Conservation (phyloP, 2,888 invertebrate genomes). For the Lampropteryx suffumata region DNA sequence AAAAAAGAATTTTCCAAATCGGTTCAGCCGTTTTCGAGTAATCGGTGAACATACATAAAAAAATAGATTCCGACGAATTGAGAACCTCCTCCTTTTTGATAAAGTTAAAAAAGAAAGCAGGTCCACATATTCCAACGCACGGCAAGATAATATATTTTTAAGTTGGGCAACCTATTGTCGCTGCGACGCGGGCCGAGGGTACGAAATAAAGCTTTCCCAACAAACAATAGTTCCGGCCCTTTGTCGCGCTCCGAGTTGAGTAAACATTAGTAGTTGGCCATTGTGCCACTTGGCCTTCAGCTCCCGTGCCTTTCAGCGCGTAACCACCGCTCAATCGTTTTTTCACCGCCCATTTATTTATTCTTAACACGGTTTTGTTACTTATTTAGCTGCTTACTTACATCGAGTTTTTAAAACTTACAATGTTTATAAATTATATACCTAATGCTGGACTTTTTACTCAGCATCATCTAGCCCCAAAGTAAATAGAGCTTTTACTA, state of each 20-base stretch:
- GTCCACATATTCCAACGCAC: slow-evolving; percentile 54
- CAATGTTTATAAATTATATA: too few species aligned
- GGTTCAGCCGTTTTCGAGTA: too few species aligned
- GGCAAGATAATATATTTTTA: slow-evolving; percentile 78
- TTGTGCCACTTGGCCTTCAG: slow-evolving; percentile 55
- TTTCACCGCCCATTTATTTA: slow-evolving; percentile 27
- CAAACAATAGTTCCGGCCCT: slow-evolving; percentile 83
- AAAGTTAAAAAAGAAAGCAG: slow-evolving; percentile 3
- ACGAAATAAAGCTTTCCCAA: slow-evolving; percentile 81
- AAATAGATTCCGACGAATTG: too few species aligned
- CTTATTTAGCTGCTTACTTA: too few species aligned
- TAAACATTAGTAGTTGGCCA: slow-evolving; percentile 80
- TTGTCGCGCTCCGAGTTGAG: slow-evolving; percentile 77
- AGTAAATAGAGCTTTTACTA: too few species aligned
- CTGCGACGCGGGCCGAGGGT: slow-evolving; percentile 70
- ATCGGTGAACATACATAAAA: too few species aligned
- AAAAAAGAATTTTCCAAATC: too few species aligned
- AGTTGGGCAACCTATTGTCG: slow-evolving; percentile 82
- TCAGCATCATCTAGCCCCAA: too few species aligned
- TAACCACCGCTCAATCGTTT: slow-evolving; percentile 33
- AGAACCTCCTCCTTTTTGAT: too few species aligned
- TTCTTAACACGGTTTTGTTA: slow-evolving; percentile 20
- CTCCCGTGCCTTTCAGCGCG: slow-evolving; percentile 34
- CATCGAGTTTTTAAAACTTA: too few species aligned
- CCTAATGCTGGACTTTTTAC: too few species aligned